Evolutionary conservation across 2,113 vertebrate genomes (phyloP).

Genomic region (Taurulus bubalis): DNA sequence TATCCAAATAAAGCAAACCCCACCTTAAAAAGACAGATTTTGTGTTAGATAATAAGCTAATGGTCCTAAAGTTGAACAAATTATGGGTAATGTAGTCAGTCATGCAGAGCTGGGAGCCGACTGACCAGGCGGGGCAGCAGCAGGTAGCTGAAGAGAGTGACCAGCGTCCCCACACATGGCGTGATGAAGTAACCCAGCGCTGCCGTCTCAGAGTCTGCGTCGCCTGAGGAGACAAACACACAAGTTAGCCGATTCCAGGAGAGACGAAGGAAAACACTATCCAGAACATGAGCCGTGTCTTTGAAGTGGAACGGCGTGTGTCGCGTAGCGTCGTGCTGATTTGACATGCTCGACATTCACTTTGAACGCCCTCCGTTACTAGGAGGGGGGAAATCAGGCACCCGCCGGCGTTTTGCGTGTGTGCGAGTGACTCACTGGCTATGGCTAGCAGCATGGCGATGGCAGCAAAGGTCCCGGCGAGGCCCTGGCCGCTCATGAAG

Average conservation of each 20-base stretch:
- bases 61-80: not conserved
- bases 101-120: not conserved
- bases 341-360: conserved; percentile 1
- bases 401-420: not conserved
- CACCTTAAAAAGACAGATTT: not conserved
- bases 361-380: conserved; percentile 49
- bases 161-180: conserved; percentile 87
- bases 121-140: conserved; percentile 86
- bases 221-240: conserved; percentile 75
- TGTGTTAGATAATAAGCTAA: not conserved
- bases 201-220: conserved; percentile 74
- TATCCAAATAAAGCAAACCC: not conserved
- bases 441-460: conserved; percentile 88
- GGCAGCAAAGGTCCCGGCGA: conserved; percentile 90
- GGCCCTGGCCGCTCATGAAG: conserved; percentile 91
- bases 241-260: not conserved
- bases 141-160: conserved; percentile 88
- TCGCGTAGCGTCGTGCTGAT: conserved; percentile 10
- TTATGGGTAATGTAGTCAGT: conserved; percentile 41
- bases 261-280: not conserved
- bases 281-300: not conserved
- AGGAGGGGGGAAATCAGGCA: conserved; percentile 15
- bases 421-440: conserved; percentile 84
- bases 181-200: conserved; percentile 92
- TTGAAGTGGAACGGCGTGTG: not conserved